Evolutionary conservation across 2,888 invertebrate genomes (phyloP).

Genomic region (Caenorhabditis angaria): DNA sequence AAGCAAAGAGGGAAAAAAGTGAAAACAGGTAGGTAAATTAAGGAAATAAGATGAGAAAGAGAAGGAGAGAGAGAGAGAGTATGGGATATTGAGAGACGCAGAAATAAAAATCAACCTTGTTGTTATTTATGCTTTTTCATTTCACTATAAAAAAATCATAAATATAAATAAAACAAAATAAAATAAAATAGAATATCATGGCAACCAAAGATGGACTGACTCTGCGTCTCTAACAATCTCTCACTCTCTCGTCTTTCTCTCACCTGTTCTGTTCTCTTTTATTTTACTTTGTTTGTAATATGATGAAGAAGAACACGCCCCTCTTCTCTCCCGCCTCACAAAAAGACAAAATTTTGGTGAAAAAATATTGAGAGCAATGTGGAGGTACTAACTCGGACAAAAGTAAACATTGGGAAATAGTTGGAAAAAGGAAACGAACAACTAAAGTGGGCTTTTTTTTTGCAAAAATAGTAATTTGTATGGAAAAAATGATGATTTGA

Average conservation of each 20-base stretch:
- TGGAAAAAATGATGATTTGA: too few relatives aligned
- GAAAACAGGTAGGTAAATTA: too few relatives aligned
- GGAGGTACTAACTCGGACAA: not conserved
- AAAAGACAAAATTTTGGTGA: not conserved
- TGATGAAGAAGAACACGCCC: not conserved
- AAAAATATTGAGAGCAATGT: not conserved
- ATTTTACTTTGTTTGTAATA: not conserved
- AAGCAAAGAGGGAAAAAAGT: too few relatives aligned
- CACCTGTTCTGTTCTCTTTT: not conserved
- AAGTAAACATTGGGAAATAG: not conserved
- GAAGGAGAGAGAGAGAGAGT: too few relatives aligned
- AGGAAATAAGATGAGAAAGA: too few relatives aligned
- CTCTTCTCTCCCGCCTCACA: too few relatives aligned
- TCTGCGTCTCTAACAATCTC: not conserved
- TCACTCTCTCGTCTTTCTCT: too few relatives aligned
- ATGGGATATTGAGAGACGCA: too few relatives aligned
- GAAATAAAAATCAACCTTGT: too few relatives aligned
- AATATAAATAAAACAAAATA: not conserved
- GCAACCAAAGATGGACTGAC: not conserved
- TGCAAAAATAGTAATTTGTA: too few relatives aligned
- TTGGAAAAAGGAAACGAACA: not conserved
- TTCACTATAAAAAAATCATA: not conserved
- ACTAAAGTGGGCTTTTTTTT: too few relatives aligned
- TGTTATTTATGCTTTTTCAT: too few relatives aligned
- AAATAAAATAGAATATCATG: not conserved